Percentiles rank a stretch among this genome's conserved stretches.
Conservation (phyloP, 2,797 vertebrate genomes). For the Coccyzus lansbergi region DNA sequence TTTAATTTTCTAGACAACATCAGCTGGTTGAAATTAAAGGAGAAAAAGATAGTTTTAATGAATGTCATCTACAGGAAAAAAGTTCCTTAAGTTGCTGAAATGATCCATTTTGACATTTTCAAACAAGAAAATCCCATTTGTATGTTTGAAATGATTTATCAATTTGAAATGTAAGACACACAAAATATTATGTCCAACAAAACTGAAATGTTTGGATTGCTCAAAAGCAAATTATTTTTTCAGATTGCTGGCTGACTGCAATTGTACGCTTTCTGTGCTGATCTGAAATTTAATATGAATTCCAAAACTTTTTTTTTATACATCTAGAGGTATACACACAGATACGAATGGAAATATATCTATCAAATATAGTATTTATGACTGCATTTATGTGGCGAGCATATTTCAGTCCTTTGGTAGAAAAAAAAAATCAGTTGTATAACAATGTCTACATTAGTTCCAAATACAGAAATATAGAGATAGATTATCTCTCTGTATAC, state of each 20-base stretch:
- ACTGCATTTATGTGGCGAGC: too few species aligned
- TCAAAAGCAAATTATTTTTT: not conserved
- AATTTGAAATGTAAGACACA: slow-evolving; percentile 32
- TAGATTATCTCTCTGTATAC: too few species aligned
- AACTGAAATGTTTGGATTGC: slow-evolving; percentile 22
- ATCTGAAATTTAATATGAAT: not conserved
- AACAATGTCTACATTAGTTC: too few species aligned
- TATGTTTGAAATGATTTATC: not conserved
- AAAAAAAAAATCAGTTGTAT: too few species aligned
- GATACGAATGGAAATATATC: too few species aligned
- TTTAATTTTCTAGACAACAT: slow-evolving; percentile 32
- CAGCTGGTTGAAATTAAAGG: slow-evolving; percentile 5
- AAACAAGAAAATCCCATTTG: not conserved
- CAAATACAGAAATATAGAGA: too few species aligned
- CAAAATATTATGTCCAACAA: not conserved
- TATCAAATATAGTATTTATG: too few species aligned
- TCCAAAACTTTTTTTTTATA: not conserved
- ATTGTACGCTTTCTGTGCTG: not conserved
- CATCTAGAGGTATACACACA: not conserved
- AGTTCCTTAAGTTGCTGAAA: not conserved
- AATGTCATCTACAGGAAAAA: slow-evolving; percentile 18
- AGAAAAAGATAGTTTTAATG: slow-evolving; percentile 26
- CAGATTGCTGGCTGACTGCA: not conserved
- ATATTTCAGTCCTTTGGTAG: too few species aligned
- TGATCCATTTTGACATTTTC: slow-evolving; percentile 2